Percentiles rank a stretch among this genome's conserved stretches.
phyloP scores from a whole-genome alignment of 2,888 invertebrate genomes.

The Oxyscelio sp. region DNA sequence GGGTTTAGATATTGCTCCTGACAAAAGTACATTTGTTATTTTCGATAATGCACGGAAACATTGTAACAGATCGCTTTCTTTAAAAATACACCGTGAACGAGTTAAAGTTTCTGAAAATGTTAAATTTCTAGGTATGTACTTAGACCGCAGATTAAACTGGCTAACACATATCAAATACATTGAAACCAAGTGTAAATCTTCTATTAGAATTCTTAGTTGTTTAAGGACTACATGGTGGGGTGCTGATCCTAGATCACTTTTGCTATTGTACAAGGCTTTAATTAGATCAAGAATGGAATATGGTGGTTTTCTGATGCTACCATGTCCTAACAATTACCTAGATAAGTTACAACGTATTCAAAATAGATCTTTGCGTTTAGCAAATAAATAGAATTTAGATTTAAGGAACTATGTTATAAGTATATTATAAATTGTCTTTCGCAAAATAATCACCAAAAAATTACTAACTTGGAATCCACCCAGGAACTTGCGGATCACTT shows the following conservation, averaged over 20 bases:
- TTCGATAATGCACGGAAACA: no score
- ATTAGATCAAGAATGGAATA: slow-evolving; percentile 31
- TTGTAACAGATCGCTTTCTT: no score
- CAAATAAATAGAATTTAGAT: slow-evolving; percentile 32
- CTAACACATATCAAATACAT: neutral
- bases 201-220: slow-evolving; percentile 42
- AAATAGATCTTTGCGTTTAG: no score
- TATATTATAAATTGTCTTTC: slow-evolving; percentile 36
- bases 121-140: slow-evolving; percentile 31
- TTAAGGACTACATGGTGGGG: slow-evolving; percentile 54
- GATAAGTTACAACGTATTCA: no score
- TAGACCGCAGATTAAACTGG: slow-evolving; percentile 33
- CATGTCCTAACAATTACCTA: no score
- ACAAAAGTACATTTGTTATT: slow-evolving; percentile 40
- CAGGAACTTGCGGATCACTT: neutral
- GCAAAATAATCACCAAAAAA: neutral
- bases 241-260: slow-evolving; percentile 23
- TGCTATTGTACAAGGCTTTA: slow-evolving; percentile 12
- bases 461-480: slow-evolving; percentile 9
- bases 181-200: neutral
- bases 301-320: slow-evolving; percentile 26
- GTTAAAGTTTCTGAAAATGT: neutral
- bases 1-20: slow-evolving; percentile 21
- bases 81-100: no score
- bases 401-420: slow-evolving; percentile 34